phyloP scores from a whole-genome alignment of 2,113 vertebrate species.

The Callopanchax toddi region DNA sequence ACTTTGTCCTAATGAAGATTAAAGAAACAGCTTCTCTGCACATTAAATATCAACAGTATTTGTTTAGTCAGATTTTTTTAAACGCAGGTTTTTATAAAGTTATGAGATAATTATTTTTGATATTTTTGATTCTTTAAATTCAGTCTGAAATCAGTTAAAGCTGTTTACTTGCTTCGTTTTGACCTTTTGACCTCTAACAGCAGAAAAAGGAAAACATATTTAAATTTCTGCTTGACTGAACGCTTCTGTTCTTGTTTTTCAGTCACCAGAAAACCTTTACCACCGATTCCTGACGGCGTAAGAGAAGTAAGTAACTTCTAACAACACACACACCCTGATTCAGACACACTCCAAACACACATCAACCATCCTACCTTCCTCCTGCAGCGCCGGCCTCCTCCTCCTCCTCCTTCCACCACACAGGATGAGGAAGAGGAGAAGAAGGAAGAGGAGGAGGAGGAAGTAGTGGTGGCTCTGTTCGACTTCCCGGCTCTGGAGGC shows the following conservation, averaged over 20 bases:
- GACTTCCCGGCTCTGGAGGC: conserved; percentile 87
- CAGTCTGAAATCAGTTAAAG: no score
- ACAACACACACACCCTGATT: not conserved
- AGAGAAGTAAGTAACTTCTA: conserved; percentile 62
- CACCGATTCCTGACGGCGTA: conserved; percentile 80
- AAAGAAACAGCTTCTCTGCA: no score
- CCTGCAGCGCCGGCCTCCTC: conserved; percentile 30
- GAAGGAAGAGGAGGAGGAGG: conserved; percentile 76
- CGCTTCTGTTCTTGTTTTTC: conserved; percentile 66
- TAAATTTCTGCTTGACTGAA: conserved; percentile 1
- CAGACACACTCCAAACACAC: not conserved
- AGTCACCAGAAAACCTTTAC: conserved; percentile 85
- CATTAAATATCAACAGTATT: no score
- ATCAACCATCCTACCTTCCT: not conserved
- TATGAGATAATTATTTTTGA: no score
- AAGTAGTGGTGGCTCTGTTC: conserved; percentile 89
- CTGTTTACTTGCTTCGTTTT: no score
- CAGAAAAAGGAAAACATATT: not conserved
- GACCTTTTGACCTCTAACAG: not conserved
- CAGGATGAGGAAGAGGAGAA: conserved; percentile 58
- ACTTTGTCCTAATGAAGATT: no score
- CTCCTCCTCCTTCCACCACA: conserved; percentile 70
- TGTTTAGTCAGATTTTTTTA: no score
- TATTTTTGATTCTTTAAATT: no score
- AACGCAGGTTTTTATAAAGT: no score